These are phyloP conservation scores for Aphidius gifuensis DNA, from an alignment of 1,140 invertebrate genomes.

Conservation along the genomic window DNA sequence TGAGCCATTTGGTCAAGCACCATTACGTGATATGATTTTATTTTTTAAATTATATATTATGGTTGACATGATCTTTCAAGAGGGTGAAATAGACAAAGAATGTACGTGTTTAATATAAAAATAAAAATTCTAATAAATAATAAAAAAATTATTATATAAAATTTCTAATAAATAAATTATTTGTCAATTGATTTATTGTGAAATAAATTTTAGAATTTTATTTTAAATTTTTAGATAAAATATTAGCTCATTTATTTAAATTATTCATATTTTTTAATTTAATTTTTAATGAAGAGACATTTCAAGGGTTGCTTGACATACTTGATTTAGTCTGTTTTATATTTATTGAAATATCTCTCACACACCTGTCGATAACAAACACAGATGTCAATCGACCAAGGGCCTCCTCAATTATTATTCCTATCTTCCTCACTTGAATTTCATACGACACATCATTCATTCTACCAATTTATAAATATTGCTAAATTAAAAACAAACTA, in stretches of 20 bases:
- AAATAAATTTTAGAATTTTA: too few relatives aligned
- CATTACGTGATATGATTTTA: constrained; percentile 12
- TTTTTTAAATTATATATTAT: not conserved
- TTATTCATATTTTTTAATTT: not conserved
- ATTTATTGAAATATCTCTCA: constrained; percentile 4
- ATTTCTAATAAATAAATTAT: too few relatives aligned
- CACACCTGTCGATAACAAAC: constrained; percentile 34
- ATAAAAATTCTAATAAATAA: not conserved
- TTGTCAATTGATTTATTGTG: too few relatives aligned
- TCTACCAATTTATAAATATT: too few relatives aligned
- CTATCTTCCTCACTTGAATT: constrained; percentile 2
- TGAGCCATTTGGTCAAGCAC: constrained; percentile 11
- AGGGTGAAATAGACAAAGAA: not conserved
- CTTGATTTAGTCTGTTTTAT: constrained; percentile 7
- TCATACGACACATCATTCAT: not conserved
- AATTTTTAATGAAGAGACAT: constrained; percentile 9
- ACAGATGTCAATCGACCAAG: constrained; percentile 26
- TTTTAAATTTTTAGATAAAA: too few relatives aligned
- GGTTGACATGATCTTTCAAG: not conserved
- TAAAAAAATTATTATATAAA: not conserved
- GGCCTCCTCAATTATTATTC: constrained; percentile 19
- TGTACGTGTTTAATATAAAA: not conserved
- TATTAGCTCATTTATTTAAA: not conserved
- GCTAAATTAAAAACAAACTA: too few relatives aligned
- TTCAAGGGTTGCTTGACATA: constrained; percentile 1